These are phyloP conservation scores for Cassiopea andromeda DNA, from an alignment of 30 jellyfish, hydroid and myxozoan species.

Conservation along the genomic window DNA sequence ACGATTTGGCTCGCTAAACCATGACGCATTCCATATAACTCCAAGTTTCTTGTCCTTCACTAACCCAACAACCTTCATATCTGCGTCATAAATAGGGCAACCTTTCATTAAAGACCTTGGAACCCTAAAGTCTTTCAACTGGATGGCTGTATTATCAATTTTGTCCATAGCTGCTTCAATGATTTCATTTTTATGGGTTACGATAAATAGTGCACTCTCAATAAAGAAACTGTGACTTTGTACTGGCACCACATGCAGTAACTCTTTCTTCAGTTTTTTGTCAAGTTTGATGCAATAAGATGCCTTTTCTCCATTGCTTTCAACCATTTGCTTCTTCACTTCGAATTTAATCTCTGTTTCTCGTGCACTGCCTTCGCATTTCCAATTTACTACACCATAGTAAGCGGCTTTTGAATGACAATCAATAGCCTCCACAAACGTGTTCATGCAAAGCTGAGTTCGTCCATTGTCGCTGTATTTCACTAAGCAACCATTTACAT, in stretches of 20 bases:
- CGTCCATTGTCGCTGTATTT: not conserved
- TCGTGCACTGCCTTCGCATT: not conserved
- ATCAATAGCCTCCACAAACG: not conserved
- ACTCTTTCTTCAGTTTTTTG: not conserved
- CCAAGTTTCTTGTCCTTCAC: not conserved
- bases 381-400: not conserved
- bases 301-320: slow-evolving; percentile 2
- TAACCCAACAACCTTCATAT: slow-evolving; percentile 3
- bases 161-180: not conserved
- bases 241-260: not conserved
- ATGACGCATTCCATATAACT: not conserved
- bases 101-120: not conserved
- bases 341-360: not conserved
- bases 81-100: not conserved
- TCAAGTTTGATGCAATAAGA: not conserved
- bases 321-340: not conserved
- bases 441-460: not conserved
- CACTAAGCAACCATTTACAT: slow-evolving; percentile 2
- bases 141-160: not conserved
- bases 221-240: not conserved
- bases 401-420: not conserved
- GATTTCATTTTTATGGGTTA: not conserved
- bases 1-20: not conserved
- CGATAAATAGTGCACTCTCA: not conserved
- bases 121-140: not conserved